Base-by-base conservation (phyloP, 2,113 vertebrate genomes). In the Ursus arctos region DNA sequence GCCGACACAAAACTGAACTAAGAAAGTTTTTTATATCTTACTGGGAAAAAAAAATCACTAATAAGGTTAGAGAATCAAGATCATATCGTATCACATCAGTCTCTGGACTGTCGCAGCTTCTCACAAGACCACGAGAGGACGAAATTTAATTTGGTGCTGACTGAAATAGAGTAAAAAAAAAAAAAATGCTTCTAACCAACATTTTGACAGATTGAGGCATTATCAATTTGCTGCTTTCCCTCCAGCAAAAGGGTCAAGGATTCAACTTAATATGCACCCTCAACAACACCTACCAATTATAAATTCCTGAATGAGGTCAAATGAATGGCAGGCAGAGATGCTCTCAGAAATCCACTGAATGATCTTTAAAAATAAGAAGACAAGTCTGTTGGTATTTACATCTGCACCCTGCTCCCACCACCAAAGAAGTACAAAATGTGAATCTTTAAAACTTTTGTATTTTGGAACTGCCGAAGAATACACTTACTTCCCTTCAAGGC, bases 221-320 rank as follows among this genome's bases (percentile, higher is more conserved):
- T 92, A 94, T 85, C 67, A 87, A 65, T 83, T 28, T 87, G 74
- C 31, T 77, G 65, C 80, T 67, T 95, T 96, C 71, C 71, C 82
- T 87, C 47, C 87, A 86, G 92, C 81, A 96, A 95, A 97, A 80
- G 49, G 71, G 80, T 77, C 57, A 81, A 43, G 22, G 65, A 89
- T 57, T n/a, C 72, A 81, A 87, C 77, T 79, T 65, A 55, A 71
- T 3, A 69, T 10, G 8, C 43, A 96, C 47, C 53, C 69, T 84
- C 91, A 97, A 19, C 95, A 96, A 94, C 36, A 98, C 99, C 98
- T 98, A 99, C 99, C 99, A 61, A 99, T 98, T 97, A 99, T 99
- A 98, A 99, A 99, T 98, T 99, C 99, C 98, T 99, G 99, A 98
- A 99, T 99, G 77, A 99, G 99, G 98, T 99, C 99, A 98, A 99